Evolutionary conservation across 2,888 invertebrate species (phyloP), one percentile per base, ranked within the genome.

Genomic region (Lithophane semibrunnea): DNA sequence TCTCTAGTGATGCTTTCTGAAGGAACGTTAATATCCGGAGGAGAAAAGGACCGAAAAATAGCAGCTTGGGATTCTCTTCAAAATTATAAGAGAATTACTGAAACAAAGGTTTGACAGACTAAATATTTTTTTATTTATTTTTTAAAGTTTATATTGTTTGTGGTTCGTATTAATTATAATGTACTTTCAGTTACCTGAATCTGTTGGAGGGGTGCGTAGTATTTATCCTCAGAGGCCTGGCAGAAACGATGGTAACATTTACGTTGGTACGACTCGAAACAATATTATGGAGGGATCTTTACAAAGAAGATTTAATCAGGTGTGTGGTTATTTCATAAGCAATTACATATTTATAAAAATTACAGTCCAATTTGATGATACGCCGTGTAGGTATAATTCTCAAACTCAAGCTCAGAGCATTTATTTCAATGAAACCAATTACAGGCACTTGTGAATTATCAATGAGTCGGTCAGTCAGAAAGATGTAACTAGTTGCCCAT

Each of bases 41-140:
- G 99, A 0, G 99, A 99, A 90, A 98, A 98, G 89, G 99, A 99
- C 92, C 97, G 99, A 54, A 98, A 98, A 95, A 98, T 99, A 86
- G 98, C 98, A 0, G 99, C 99, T 0, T 99, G 99, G 99, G 99
- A 99, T 92, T 98, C 99, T 0, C 94, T 98, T 80, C 98, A 99
- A 92, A 98, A 98, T 92, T 99, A 99, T 93, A 98, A 98, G 93
- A 97, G 98, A 91, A 98, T 99, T 88, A 98, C 98, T 0, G 99
- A 99, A 90, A 98, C 98, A 0, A 99, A 99, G 97, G 98, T 98
- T 86, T 73, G 73, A 63, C 52, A 29, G 18, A 37, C 2, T 52
- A 24, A 2, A 5, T 42, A 3, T 1, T 18, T 52, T 60, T 47
- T 0, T 21, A 8, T 44, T 13, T 18, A 0, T 56, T 18, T 29